Evolutionary conservation across 2,888 invertebrate genomes (phyloP).

Genomic region (Alentia gelatinosa): DNA sequence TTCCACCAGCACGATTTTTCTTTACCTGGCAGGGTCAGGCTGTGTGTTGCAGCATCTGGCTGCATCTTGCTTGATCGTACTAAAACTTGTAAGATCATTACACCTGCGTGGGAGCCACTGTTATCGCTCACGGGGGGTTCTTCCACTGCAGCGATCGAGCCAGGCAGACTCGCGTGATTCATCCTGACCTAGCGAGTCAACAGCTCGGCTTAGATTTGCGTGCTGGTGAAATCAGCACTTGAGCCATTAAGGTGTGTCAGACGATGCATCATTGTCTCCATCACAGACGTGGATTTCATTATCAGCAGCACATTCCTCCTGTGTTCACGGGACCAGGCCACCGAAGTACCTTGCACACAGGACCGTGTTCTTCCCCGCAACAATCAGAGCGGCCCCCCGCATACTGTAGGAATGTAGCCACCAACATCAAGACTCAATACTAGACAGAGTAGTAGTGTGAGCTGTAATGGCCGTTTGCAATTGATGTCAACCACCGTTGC

Average conservation of each 20-base stretch:
- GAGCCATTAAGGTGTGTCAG: too few species aligned
- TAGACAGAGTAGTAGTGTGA: neutral
- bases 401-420: neutral
- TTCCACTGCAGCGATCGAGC: too few species aligned
- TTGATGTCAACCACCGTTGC: neutral
- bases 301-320: conserved; percentile 9
- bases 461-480: neutral
- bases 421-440: neutral
- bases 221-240: too few species aligned
- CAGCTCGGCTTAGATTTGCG: too few species aligned
- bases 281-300: neutral
- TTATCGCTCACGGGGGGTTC: too few species aligned
- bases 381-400: neutral
- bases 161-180: neutral
- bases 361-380: neutral
- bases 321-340: conserved; percentile 27
- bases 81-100: too few species aligned
- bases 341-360: conserved; percentile 19
- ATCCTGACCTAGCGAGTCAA: too few species aligned
- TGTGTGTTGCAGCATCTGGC: neutral
- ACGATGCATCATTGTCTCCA: neutral
- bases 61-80: too few species aligned
- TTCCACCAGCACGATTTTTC: too few species aligned
- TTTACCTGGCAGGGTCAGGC: too few species aligned
- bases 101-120: too few species aligned